Evolutionary conservation across 2,888 invertebrate genomes (phyloP).

Genomic region (Brachyptera putata): DNA sequence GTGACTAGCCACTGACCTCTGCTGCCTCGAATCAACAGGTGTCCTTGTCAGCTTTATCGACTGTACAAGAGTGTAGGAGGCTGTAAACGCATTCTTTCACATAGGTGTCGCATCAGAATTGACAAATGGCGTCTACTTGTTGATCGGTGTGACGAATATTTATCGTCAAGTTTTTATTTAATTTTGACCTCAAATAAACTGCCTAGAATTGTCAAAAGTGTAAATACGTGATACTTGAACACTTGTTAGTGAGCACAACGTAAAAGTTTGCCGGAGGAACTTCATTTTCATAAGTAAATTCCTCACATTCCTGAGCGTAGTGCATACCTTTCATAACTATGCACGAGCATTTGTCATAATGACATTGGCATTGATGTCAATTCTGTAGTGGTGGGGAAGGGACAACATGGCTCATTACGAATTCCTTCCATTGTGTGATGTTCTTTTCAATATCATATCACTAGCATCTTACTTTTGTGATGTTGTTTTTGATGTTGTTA

Average conservation of each 20-base stretch:
- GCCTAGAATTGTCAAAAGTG: too few species aligned
- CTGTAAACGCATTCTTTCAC: background rate
- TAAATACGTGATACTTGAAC: too few species aligned
- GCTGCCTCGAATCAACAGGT: too few species aligned
- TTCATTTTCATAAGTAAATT: constrained; percentile 11
- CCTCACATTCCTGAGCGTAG: constrained; percentile 7
- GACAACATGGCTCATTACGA: constrained; percentile 58
- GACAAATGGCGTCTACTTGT: background rate
- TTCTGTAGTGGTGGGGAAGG: background rate
- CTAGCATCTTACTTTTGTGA: constrained; percentile 87
- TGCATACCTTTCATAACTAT: background rate
- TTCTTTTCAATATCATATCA: constrained; percentile 86
- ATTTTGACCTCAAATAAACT: background rate
- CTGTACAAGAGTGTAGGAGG: too few species aligned
- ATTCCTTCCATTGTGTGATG: constrained; percentile 87
- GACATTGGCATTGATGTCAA: constrained; percentile 11
- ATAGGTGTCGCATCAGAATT: background rate
- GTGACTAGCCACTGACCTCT: too few species aligned
- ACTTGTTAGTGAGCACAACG: too few species aligned
- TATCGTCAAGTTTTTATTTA: background rate
- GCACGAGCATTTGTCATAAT: constrained; percentile 18
- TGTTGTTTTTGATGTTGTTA: constrained; percentile 81
- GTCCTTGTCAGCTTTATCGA: too few species aligned
- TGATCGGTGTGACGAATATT: background rate
- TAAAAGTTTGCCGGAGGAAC: too few species aligned